These are phyloP conservation scores for Apis mellifera DNA, from an alignment of 1,140 invertebrate genomes.

Conservation along the genomic window DNA sequence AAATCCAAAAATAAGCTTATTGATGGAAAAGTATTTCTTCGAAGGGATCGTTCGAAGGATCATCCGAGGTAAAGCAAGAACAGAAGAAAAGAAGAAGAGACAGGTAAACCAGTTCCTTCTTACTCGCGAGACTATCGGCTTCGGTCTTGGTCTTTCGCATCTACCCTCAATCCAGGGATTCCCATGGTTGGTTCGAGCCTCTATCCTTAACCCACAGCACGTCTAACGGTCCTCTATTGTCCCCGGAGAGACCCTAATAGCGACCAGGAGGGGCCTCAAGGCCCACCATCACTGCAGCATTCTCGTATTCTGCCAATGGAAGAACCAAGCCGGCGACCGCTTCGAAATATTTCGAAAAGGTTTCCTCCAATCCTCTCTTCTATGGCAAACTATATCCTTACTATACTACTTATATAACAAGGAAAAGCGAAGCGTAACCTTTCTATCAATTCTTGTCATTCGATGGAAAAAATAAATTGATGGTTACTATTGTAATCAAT, in stretches of 20 bases:
- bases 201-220: slow-evolving; percentile 38
- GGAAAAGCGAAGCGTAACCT: slow-evolving; percentile 47
- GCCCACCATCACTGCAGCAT: slow-evolving; percentile 1
- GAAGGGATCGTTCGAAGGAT: not conserved
- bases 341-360: slow-evolving; percentile 7
- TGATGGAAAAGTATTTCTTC: not conserved
- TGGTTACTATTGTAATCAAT: slow-evolving; percentile 16
- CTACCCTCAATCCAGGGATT: slow-evolving; percentile 57
- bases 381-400: slow-evolving; percentile 17
- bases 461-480: slow-evolving; percentile 37
- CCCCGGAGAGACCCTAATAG: slow-evolving; percentile 39
- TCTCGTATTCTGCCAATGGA: slow-evolving; percentile 28
- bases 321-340: not conserved
- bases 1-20: not conserved
- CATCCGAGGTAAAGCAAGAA: slow-evolving; percentile 25
- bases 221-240: slow-evolving; percentile 65
- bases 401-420: not conserved
- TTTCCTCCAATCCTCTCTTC: slow-evolving; percentile 20
- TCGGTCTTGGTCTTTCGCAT: slow-evolving; percentile 43
- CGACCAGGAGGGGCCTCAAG: slow-evolving; percentile 38
- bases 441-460: slow-evolving; percentile 24
- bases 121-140: slow-evolving; percentile 36
- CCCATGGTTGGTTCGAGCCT: slow-evolving; percentile 53
- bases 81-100: slow-evolving; percentile 55
- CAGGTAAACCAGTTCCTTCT: slow-evolving; percentile 65